phyloP scores from a whole-genome alignment of 2,888 invertebrate species.

The Ormia ochracea region DNA sequence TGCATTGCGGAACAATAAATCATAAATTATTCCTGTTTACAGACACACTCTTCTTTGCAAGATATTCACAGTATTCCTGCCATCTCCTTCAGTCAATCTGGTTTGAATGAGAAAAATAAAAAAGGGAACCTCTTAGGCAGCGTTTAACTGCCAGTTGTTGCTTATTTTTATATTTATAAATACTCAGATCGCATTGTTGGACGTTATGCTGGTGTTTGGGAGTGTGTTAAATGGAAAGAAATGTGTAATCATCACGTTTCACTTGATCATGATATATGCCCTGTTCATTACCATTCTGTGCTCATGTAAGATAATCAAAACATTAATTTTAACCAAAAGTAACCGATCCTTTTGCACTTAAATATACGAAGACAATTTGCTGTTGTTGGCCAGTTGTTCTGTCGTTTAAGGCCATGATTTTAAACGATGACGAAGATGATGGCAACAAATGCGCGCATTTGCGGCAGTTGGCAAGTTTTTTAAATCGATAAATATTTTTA shows the following conservation, averaged over 20 bases:
- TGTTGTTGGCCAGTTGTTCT: constrained; percentile 24
- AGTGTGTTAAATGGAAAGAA: constrained; percentile 46
- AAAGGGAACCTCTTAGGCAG: not conserved
- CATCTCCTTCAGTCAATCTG: not conserved
- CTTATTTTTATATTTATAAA: constrained; percentile 8
- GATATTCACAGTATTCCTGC: not conserved
- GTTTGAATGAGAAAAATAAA: not conserved
- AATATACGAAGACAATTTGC: not conserved
- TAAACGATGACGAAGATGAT: constrained; percentile 25
- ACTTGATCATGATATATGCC: constrained; percentile 61
- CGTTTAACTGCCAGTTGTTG: constrained; percentile 1
- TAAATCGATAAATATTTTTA: no score
- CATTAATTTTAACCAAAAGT: constrained; percentile 54
- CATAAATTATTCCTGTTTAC: constrained; percentile 40
- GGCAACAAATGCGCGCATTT: no score
- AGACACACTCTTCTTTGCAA: not conserved
- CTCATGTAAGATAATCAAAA: constrained; percentile 62
- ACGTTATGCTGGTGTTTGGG: not conserved
- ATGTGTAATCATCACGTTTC: constrained; percentile 59
- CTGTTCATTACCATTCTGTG: constrained; percentile 57
- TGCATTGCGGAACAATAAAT: constrained; percentile 36
- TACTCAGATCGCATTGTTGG: not conserved
- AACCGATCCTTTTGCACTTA: constrained; percentile 54
- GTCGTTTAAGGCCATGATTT: constrained; percentile 11
- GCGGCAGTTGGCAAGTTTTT: no score